Evolutionary conservation across 1,140 invertebrate genomes (phyloP).

Genomic region (Laodelphax striatellus): DNA sequence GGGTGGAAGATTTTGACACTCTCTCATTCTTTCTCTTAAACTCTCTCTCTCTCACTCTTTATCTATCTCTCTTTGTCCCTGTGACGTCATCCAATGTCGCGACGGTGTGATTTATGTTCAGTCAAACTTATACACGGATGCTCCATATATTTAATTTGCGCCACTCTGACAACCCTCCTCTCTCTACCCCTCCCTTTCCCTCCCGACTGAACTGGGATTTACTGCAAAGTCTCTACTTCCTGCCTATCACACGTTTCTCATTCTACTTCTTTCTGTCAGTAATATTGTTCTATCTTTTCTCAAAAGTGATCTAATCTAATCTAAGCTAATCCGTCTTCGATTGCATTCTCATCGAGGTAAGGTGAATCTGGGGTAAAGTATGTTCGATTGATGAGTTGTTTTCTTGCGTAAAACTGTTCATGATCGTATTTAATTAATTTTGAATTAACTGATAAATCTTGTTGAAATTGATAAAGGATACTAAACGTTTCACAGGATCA

Average conservation of each 20-base stretch:
- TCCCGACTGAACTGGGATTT: neutral
- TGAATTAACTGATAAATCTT: too few relatives aligned
- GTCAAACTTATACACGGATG: slow-evolving; percentile 14
- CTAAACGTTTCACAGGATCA: too few relatives aligned
- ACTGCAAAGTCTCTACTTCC: slow-evolving; percentile 8
- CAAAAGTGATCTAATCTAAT: too few relatives aligned
- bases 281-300: too few relatives aligned
- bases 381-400: neutral
- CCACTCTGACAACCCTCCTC: slow-evolving; percentile 5
- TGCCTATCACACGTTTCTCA: neutral
- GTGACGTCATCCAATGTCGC: neutral
- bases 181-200: neutral
- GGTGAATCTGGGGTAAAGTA: neutral
- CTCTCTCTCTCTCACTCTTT: too few relatives aligned
- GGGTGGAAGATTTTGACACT: too few relatives aligned
- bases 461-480: too few relatives aligned
- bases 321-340: too few relatives aligned
- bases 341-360: neutral
- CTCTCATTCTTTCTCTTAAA: too few relatives aligned
- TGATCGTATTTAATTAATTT: too few relatives aligned
- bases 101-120: slow-evolving; percentile 10
- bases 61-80: too few relatives aligned
- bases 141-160: slow-evolving; percentile 15
- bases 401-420: too few relatives aligned
- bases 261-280: slow-evolving; percentile 6